phyloP scores from a whole-genome alignment of 2,888 invertebrate genomes.

The Tetanocera ferruginea region DNA sequence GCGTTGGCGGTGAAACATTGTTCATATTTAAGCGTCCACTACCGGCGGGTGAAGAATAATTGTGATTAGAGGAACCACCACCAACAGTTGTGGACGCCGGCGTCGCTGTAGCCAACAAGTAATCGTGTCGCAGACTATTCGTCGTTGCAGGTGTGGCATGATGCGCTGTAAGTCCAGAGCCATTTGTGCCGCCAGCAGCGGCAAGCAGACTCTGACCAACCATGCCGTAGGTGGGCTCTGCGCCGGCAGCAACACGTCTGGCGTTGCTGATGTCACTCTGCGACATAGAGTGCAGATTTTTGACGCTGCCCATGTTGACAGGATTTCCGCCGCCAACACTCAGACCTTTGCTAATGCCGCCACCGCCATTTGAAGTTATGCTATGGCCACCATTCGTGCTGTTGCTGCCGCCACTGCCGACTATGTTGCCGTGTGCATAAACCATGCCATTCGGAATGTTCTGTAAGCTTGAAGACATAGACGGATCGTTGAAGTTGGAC shows the following conservation, averaged over 20 bases:
- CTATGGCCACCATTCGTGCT: constrained; percentile 53
- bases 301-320: constrained; percentile 62
- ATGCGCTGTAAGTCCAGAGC: constrained; percentile 60
- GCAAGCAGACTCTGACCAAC: constrained; percentile 52
- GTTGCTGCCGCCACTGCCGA: constrained; percentile 42
- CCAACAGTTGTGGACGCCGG: constrained; percentile 59
- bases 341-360: constrained; percentile 44
- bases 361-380: constrained; percentile 54
- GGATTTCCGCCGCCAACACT: constrained; percentile 46
- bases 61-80: constrained; percentile 53
- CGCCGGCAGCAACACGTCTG: constrained; percentile 47
- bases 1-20: constrained; percentile 65
- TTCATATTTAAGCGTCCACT: constrained; percentile 60
- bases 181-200: constrained; percentile 53
- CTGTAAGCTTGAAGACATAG: constrained; percentile 70
- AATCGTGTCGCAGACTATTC: constrained; percentile 64
- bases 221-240: constrained; percentile 56
- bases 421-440: constrained; percentile 58
- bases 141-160: constrained; percentile 65
- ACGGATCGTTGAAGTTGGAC: constrained; percentile 68
- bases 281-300: constrained; percentile 67
- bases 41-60: constrained; percentile 52
- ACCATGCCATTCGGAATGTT: constrained; percentile 70
- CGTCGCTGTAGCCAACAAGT: constrained; percentile 62
- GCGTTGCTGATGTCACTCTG: constrained; percentile 62